A percentile compares a stretch with the other conserved stretches of the same genome.
These are phyloP conservation scores for Austrofundulus limnaeus DNA, from an alignment of 2,113 vertebrate genomes.

Conservation along the genomic window DNA sequence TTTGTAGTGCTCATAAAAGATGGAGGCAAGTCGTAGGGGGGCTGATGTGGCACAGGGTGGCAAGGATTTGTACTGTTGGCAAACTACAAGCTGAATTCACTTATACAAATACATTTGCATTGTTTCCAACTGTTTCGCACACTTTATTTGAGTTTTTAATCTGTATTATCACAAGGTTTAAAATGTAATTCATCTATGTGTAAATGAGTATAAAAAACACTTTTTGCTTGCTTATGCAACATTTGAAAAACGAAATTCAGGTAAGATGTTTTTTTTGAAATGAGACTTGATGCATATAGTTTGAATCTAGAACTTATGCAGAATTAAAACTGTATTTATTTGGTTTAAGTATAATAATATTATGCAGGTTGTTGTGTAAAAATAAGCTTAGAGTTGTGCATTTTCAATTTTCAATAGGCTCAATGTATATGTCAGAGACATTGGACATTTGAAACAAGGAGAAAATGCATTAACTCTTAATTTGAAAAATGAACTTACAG, in stretches of 20 bases:
- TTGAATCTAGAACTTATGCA: no score
- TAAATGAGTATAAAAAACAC: no score
- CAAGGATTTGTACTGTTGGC: conserved; percentile 18
- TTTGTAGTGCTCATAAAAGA: conserved; percentile 78
- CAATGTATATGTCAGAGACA: conserved; percentile 28
- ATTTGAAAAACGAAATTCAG: no score
- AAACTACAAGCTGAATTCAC: conserved; percentile 16
- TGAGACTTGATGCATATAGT: no score
- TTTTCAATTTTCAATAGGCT: background rate
- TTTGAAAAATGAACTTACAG: no score
- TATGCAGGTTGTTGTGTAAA: background rate
- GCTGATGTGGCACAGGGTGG: conserved; percentile 33
- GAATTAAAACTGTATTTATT: background rate
- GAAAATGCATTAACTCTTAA: background rate
- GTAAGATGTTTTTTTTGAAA: no score
- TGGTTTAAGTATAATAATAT: background rate
- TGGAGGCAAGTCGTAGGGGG: conserved; percentile 50
- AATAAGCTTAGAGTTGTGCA: conserved; percentile 54
- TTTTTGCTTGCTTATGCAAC: no score
- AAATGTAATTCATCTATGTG: conserved; percentile 25
- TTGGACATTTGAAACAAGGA: background rate
- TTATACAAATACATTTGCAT: background rate
- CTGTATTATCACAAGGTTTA: conserved; percentile 22
- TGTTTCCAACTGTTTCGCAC: background rate
- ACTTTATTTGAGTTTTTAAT: background rate